A percentile compares a stretch with the other conserved stretches of the same genome.
Evolutionary conservation across 64 coral and sea anemone genomes (phyloP).

Genomic region (Acropora yongei): DNA sequence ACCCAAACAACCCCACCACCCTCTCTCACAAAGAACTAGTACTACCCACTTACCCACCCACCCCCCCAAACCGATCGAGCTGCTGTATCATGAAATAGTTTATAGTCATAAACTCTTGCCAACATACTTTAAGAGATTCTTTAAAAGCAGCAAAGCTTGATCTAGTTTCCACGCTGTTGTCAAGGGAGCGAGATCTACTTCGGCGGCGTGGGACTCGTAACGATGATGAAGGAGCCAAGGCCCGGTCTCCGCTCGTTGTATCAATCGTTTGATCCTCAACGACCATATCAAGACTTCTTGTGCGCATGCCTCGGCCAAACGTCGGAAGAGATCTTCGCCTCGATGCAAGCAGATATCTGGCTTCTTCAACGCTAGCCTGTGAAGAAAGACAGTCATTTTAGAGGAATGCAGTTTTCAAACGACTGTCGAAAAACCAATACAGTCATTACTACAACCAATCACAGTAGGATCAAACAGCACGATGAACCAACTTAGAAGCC

Average conservation of each 20-base stretch:
- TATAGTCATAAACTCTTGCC: too few relatives aligned
- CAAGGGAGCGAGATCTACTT: conserved; percentile 44
- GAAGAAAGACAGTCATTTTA: not conserved
- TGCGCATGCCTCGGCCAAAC: not conserved
- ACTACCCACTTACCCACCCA: too few relatives aligned
- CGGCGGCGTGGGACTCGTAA: conserved; percentile 38
- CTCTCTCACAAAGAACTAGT: too few relatives aligned
- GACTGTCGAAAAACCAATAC: too few relatives aligned
- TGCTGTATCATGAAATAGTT: too few relatives aligned
- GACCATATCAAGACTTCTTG: conserved; percentile 45
- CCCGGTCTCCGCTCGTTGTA: not conserved
- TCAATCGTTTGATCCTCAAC: conserved; percentile 42
- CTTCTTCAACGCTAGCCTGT: conserved; percentile 15
- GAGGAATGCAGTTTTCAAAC: too few relatives aligned
- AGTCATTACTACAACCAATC: too few relatives aligned
- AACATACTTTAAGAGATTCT: conserved; percentile 23
- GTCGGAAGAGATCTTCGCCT: conserved; percentile 34
- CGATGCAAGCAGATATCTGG: conserved; percentile 30
- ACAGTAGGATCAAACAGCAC: too few relatives aligned
- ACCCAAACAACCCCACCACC: too few relatives aligned
- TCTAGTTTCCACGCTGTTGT: conserved; percentile 27
- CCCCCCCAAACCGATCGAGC: too few relatives aligned
- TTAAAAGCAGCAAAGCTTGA: conserved; percentile 27
- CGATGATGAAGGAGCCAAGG: not conserved
- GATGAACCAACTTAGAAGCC: too few relatives aligned